Conservation (phyloP, 2,888 invertebrate species). For the Ischnus inquisitorius region DNA sequence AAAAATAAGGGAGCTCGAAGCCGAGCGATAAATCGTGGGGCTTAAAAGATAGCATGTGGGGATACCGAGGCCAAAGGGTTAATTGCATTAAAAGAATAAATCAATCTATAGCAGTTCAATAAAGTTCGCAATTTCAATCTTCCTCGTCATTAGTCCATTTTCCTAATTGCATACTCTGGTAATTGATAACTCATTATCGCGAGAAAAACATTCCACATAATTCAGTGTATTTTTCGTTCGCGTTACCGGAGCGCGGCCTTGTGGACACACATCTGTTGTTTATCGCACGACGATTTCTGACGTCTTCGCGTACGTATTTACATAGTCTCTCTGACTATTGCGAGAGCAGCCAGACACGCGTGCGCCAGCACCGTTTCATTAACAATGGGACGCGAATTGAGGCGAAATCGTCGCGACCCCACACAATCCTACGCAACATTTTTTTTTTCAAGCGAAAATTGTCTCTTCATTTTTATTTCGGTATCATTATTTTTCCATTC, state of each 20-base stretch:
- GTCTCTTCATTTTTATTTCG: not conserved
- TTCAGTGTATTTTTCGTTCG: constrained; percentile 19
- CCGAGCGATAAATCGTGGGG: not conserved
- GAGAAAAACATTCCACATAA: not conserved
- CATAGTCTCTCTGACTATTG: constrained; percentile 24
- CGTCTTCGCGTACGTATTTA: constrained; percentile 6
- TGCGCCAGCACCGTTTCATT: constrained; percentile 50
- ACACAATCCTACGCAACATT: constrained; percentile 15
- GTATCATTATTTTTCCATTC: constrained; percentile 15
- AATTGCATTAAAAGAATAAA: constrained; percentile 23
- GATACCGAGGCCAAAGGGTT: constrained; percentile 5
- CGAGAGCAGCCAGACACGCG: constrained; percentile 36
- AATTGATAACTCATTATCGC: constrained; percentile 32
- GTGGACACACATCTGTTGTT: constrained; percentile 26
- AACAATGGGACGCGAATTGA: constrained; percentile 56
- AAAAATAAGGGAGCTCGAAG: not conserved
- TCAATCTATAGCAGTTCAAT: constrained; percentile 20
- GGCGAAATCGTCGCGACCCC: constrained; percentile 16
- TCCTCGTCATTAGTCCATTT: not conserved
- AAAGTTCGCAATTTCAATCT: constrained; percentile 36
- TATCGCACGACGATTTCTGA: constrained; percentile 52
- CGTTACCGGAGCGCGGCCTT: constrained; percentile 26
- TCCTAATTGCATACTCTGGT: constrained; percentile 36
- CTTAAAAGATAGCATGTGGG: not conserved
- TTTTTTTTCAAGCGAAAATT: not conserved